phyloP scores from a whole-genome alignment of 2,888 invertebrate genomes.

The Acanthoscelides obtectus region DNA sequence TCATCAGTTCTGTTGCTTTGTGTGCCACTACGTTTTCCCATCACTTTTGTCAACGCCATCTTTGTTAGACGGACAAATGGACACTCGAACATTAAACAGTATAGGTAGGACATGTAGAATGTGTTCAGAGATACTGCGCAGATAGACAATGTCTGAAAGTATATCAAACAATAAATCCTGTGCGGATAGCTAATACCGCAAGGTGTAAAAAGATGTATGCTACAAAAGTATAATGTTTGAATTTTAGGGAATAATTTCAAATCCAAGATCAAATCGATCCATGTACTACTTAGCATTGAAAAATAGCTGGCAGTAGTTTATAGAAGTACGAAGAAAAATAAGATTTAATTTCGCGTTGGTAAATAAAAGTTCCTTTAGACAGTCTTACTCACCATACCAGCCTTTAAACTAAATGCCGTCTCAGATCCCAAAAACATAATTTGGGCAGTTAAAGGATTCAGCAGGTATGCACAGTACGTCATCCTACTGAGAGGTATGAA shows the following conservation, averaged over 20 bases:
- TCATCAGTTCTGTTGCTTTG: neutral
- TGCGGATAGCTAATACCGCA: no score
- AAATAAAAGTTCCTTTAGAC: no score
- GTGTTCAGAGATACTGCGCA: conserved; percentile 36
- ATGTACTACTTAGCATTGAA: no score
- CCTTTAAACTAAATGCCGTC: conserved; percentile 35
- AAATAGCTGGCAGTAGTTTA: no score
- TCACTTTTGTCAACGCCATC: conserved; percentile 22
- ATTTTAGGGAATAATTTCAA: no score
- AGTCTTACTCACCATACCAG: conserved; percentile 43
- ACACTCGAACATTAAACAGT: conserved; percentile 44
- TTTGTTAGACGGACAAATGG: conserved; percentile 44
- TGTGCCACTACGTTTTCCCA: neutral
- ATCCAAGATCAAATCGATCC: no score
- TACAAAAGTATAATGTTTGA: no score
- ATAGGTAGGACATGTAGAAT: conserved; percentile 39
- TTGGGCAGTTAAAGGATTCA: conserved; percentile 57
- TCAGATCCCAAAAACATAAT: conserved; percentile 45
- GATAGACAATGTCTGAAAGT: conserved; percentile 34
- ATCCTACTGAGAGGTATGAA: conserved; percentile 63
- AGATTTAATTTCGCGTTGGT: no score
- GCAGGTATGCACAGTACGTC: conserved; percentile 68
- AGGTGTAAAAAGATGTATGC: no score
- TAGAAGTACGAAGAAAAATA: no score
- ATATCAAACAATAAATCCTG: neutral